phyloP scores from a whole-genome alignment of 2,888 invertebrate genomes.

The Ormyrus nitidulus region DNA sequence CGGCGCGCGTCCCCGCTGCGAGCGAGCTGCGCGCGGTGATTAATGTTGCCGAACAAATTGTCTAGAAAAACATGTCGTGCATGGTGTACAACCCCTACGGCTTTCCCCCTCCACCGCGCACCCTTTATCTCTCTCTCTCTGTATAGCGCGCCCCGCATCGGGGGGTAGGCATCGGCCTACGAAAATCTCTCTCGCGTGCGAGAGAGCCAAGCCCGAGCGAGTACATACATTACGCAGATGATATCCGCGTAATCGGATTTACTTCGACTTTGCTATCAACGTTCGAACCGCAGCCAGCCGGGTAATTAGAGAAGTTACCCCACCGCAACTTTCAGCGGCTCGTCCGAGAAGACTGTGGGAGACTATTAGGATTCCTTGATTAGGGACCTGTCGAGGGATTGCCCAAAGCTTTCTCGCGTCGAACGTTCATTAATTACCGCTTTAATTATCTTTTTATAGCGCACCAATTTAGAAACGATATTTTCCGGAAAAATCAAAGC shows the following conservation, averaged over 20 bases:
- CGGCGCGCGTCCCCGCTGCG: constrained; percentile 1
- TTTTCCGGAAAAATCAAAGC: no score
- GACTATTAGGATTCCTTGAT: constrained; percentile 46
- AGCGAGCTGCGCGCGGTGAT: constrained; percentile 69
- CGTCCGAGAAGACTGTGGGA: constrained; percentile 10
- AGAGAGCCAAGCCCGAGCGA: constrained; percentile 47
- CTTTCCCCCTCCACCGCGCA: constrained; percentile 57
- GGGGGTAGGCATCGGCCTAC: not conserved
- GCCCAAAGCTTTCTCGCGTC: not conserved
- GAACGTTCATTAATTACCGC: no score
- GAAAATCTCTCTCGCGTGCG: constrained; percentile 16
- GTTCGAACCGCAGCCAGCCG: constrained; percentile 68
- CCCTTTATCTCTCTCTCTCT: constrained; percentile 53
- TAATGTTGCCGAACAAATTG: constrained; percentile 77
- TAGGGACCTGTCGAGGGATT: not conserved
- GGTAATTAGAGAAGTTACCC: constrained; percentile 69
- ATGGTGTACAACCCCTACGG: constrained; percentile 60
- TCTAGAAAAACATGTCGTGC: constrained; percentile 77
- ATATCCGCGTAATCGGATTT: constrained; percentile 75
- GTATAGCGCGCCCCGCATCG: constrained; percentile 6
- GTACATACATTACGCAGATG: constrained; percentile 74
- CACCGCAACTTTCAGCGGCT: constrained; percentile 31
- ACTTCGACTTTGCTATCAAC: constrained; percentile 75
- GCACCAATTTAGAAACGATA: no score
- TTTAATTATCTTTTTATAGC: no score